A percentile compares a stretch with the other conserved stretches of the same genome.
These are phyloP conservation scores for Xenus cinereus DNA, from an alignment of 2,113 vertebrate genomes.

Conservation along the genomic window DNA sequence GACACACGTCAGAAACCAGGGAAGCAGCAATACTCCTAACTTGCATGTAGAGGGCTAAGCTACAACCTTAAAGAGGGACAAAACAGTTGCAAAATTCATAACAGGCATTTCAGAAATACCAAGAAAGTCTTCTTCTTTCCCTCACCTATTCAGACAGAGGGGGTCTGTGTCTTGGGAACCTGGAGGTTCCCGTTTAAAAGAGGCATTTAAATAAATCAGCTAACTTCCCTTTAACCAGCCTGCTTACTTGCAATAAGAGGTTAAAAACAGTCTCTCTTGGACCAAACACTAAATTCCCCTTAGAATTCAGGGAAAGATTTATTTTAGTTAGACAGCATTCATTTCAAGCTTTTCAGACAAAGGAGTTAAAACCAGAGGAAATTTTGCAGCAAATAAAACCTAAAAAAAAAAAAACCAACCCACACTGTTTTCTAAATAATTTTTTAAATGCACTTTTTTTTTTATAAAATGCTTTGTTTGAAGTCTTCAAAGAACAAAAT, in stretches of 20 bases:
- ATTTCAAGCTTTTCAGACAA: not conserved
- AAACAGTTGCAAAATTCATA: not conserved
- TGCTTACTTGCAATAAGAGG: not conserved
- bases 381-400: not conserved
- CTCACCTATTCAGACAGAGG: not conserved
- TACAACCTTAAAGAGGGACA: not conserved
- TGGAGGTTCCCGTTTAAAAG: not conserved
- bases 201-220: not conserved
- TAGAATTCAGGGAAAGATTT: not conserved
- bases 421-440: not conserved
- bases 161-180: rapidly evolving
- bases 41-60: not conserved
- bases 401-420: not conserved
- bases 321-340: not conserved
- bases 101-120: not conserved
- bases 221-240: not conserved
- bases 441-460: not conserved
- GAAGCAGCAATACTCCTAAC: not conserved
- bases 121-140: not conserved
- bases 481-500: not conserved
- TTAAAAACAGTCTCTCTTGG: not conserved
- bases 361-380: not conserved
- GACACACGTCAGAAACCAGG: not conserved
- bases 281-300: not conserved
- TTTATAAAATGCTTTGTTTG: not conserved